These are phyloP conservation scores for fruit fly (Drosophila melanogaster) DNA, from an alignment of 1,140 invertebrate species.

Conservation along the genomic window DNA sequence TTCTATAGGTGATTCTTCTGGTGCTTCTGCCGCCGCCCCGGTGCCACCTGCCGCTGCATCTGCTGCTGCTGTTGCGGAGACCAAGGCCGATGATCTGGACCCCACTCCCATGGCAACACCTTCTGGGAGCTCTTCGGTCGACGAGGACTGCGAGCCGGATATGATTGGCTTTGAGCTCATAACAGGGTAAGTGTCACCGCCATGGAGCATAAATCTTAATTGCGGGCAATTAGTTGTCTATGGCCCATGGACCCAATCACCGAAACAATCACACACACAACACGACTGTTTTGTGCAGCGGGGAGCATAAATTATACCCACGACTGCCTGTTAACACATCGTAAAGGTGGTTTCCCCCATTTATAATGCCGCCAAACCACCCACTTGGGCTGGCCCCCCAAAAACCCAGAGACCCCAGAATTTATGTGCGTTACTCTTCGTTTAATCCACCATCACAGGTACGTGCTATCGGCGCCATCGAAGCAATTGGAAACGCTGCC, in stretches of 20 bases:
- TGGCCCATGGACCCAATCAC: conserved; percentile 25
- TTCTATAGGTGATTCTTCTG: conserved; percentile 6
- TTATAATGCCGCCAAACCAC: conserved; percentile 38
- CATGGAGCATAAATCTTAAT: conserved; percentile 41
- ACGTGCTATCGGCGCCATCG: conserved; percentile 93
- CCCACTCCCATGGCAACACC: conserved; percentile 62
- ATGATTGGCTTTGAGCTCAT: conserved; percentile 96
- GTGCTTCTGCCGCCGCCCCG: conserved; percentile 11
- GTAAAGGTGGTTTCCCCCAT: conserved; percentile 51
- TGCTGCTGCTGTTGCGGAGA: conserved; percentile 20
- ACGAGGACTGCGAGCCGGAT: conserved; percentile 92
- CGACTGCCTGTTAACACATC: conserved; percentile 60
- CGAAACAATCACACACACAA: too few relatives aligned
- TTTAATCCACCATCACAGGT: conserved; percentile 66
- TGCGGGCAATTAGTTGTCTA: conserved; percentile 48
- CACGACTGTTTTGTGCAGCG: not conserved
- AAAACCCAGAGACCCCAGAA: conserved; percentile 13
- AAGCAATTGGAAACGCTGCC: conserved; percentile 95
- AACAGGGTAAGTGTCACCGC: conserved; percentile 88
- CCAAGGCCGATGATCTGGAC: conserved; percentile 50
- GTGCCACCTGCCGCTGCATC: conserved; percentile 9
- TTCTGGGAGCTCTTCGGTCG: conserved; percentile 42
- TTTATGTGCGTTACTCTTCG: conserved; percentile 71
- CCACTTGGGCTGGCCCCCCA: conserved; percentile 9
- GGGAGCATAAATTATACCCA: conserved; percentile 37